Conservation (phyloP, 1,140 invertebrate genomes). For the Zophobas atratus region DNA sequence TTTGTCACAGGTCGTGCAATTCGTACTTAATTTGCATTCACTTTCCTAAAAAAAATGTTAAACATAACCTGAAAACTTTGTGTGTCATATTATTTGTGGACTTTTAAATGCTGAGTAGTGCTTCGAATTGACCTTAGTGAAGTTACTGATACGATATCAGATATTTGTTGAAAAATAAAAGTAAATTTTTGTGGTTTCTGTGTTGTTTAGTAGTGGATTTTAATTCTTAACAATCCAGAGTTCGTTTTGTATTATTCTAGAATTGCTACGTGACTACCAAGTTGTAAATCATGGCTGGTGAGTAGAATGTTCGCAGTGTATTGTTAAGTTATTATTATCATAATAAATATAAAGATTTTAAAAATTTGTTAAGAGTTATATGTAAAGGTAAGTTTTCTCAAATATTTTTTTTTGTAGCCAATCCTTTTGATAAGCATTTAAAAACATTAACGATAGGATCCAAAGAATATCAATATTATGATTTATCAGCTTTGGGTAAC, state of each 20-base stretch:
- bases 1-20: too few species aligned
- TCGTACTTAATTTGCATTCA: background rate
- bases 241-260: slow-evolving; percentile 20
- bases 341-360: slow-evolving; percentile 5
- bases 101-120: background rate
- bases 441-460: slow-evolving; percentile 78
- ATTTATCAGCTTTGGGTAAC: slow-evolving; percentile 77
- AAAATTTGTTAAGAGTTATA: slow-evolving; percentile 17
- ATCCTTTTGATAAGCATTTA: slow-evolving; percentile 81
- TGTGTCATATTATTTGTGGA: background rate
- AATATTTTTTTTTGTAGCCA: slow-evolving; percentile 71
- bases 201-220: background rate
- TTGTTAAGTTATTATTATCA: background rate
- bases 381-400: background rate
- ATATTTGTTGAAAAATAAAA: slow-evolving; percentile 32
- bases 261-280: slow-evolving; percentile 51
- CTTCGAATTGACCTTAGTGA: slow-evolving; percentile 12
- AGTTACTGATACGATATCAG: slow-evolving; percentile 17
- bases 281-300: slow-evolving; percentile 52
- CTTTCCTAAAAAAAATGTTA: background rate
- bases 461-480: slow-evolving; percentile 83
- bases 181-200: slow-evolving; percentile 7
- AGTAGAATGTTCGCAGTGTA: slow-evolving; percentile 8
- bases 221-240: slow-evolving; percentile 2
- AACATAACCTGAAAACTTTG: slow-evolving; percentile 23